Evolutionary conservation across 2,113 vertebrate species (phyloP).

Genomic region (Hyperopisus bebe): DNA sequence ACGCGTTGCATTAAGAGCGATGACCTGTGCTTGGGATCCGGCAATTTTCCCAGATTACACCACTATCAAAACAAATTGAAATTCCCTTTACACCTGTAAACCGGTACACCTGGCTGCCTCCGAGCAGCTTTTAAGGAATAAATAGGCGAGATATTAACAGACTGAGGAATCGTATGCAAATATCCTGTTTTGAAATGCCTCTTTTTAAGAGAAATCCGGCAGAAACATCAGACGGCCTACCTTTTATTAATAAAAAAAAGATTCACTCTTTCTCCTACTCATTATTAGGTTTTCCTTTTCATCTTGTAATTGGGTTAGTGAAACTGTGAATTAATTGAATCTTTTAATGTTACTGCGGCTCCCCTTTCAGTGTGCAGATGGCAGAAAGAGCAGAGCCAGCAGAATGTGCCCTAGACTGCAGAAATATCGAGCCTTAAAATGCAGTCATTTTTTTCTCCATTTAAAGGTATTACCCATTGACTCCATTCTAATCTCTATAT

Average conservation of each 20-base stretch:
- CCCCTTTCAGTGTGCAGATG: background rate
- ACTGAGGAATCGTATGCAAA: background rate
- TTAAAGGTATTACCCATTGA: background rate
- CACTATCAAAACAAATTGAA: constrained; percentile 93
- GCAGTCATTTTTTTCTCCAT: background rate
- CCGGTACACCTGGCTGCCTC: background rate
- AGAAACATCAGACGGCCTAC: background rate
- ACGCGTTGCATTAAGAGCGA: constrained; percentile 78
- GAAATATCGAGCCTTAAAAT: constrained; percentile 5
- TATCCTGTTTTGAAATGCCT: background rate
- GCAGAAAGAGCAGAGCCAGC: background rate
- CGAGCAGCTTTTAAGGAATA: background rate
- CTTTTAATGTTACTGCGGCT: constrained; percentile 33
- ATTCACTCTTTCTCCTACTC: background rate
- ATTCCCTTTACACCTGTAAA: constrained; percentile 57
- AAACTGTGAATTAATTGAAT: constrained; percentile 42
- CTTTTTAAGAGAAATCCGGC: background rate
- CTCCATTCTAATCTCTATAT: constrained; percentile 9
- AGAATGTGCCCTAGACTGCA: background rate
- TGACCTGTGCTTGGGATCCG: constrained; percentile 80
- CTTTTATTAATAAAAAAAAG: background rate
- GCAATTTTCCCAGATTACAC: constrained; percentile 91
- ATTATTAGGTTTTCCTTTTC: background rate
- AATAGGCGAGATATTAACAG: background rate
- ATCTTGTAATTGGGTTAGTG: constrained; percentile 21